Evolutionary conservation across 2,113 vertebrate species (phyloP).

Genomic region (Syngnathus typhle): DNA sequence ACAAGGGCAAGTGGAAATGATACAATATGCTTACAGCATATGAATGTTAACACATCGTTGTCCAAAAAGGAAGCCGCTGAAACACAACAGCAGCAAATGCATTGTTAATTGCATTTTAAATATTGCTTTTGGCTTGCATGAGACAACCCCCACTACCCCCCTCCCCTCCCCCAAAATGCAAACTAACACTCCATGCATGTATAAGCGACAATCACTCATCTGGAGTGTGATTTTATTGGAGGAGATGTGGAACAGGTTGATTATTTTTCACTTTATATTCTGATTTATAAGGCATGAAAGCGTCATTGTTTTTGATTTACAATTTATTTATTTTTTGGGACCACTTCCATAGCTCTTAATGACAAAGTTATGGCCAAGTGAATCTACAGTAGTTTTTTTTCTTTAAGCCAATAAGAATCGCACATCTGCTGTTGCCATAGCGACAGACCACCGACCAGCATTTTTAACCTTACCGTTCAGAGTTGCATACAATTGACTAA

Average conservation of each 20-base stretch:
- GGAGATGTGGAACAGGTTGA: background rate
- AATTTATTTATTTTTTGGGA: background rate
- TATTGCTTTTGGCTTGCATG: background rate
- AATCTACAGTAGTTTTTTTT: background rate
- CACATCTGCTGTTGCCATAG: background rate
- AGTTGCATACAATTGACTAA: background rate
- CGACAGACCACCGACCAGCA: background rate
- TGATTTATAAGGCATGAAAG: background rate
- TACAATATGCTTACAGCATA: constrained; percentile 7
- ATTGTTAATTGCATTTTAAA: constrained; percentile 7
- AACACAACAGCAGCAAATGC: background rate
- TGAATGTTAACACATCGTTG: constrained; percentile 1
- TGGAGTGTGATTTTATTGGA: background rate
- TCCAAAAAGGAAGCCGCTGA: background rate
- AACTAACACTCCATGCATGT: background rate
- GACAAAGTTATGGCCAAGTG: background rate
- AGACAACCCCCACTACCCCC: background rate
- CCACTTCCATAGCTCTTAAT: background rate
- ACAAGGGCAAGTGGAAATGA: constrained; percentile 13
- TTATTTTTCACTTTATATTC: background rate
- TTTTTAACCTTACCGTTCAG: background rate
- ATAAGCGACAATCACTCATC: background rate
- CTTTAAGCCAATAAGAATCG: background rate
- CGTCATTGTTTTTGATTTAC: background rate
- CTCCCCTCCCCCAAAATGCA: background rate